Percentiles rank a stretch among this genome's conserved stretches.
phyloP scores from a whole-genome alignment of 2,888 invertebrate species.

The Lasiommata megera region DNA sequence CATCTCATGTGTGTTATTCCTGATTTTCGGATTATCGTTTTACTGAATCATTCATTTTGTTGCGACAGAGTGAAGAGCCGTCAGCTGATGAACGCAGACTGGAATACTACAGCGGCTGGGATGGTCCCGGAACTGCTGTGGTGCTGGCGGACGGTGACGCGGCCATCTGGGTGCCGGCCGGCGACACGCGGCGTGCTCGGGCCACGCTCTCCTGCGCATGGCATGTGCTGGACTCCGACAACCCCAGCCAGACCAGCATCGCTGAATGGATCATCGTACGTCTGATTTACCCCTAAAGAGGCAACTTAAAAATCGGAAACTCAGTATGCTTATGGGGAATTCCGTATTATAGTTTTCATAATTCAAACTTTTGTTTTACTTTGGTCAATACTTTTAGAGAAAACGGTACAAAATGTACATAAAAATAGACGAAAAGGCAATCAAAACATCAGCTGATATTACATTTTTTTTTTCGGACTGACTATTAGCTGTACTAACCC shows the following conservation, averaged over 20 bases:
- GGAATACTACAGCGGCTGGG: conserved; percentile 90
- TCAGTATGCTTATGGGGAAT: too few relatives aligned
- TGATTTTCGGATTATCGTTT: background rate
- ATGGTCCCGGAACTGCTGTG: conserved; percentile 88
- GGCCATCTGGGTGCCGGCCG: conserved; percentile 95
- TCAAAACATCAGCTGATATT: too few relatives aligned
- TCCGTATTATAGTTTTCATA: too few relatives aligned
- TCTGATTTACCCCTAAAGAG: background rate
- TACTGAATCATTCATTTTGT: background rate
- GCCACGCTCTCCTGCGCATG: conserved; percentile 93
- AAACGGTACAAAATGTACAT: too few relatives aligned
- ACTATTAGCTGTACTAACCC: too few relatives aligned
- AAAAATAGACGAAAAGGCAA: too few relatives aligned
- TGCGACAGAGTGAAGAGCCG: conserved; percentile 87
- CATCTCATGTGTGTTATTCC: too few relatives aligned
- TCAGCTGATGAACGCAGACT: conserved; percentile 88
- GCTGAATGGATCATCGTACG: conserved; percentile 85
- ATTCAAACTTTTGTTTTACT: too few relatives aligned
- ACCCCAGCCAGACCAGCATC: conserved; percentile 80
- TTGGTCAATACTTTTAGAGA: too few relatives aligned
- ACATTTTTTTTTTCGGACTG: too few relatives aligned
- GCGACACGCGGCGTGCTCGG: conserved; percentile 93
- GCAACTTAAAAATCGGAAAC: too few relatives aligned
- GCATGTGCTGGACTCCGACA: conserved; percentile 91
- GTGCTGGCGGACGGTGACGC: conserved; percentile 86